A percentile compares a stretch with the other conserved stretches of the same genome.
These are phyloP conservation scores for Drosophila nasuta DNA, from an alignment of 1,140 invertebrate genomes.

Conservation along the genomic window DNA sequence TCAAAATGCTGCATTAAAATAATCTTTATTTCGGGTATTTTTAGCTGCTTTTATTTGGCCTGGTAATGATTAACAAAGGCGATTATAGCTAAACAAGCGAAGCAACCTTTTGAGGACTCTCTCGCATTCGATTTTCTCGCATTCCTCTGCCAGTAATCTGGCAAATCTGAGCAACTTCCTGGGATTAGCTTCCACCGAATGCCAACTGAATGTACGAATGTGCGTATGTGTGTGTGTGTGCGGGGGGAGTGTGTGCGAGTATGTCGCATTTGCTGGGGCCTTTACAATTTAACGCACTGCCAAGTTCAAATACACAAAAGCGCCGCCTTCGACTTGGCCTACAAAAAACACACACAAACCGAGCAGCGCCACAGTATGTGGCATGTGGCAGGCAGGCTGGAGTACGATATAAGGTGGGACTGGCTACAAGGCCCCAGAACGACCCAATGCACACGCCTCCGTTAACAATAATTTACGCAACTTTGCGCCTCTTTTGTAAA, in stretches of 20 bases:
- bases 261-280: conserved; percentile 61
- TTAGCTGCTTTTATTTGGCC: conserved; percentile 43
- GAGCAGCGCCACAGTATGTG: conserved; percentile 10
- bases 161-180: conserved; percentile 71
- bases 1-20: conserved; percentile 78
- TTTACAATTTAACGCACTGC: conserved; percentile 83
- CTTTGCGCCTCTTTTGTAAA: conserved; percentile 82
- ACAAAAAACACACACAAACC: conserved; percentile 45
- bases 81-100: conserved; percentile 20
- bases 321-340: conserved; percentile 47
- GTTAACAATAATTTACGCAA: conserved; percentile 83
- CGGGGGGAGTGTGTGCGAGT: conserved; percentile 36
- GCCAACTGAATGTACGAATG: conserved; percentile 35
- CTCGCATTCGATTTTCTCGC: conserved; percentile 54
- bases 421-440: conserved; percentile 11
- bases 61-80: conserved; percentile 43
- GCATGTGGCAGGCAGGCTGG: too few species aligned
- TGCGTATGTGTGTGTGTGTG: conserved; percentile 26
- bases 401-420: conserved; percentile 14
- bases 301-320: conserved; percentile 83
- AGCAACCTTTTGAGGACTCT: conserved; percentile 32
- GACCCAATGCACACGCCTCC: conserved; percentile 68
- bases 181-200: conserved; percentile 71
- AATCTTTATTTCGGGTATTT: conserved; percentile 68
- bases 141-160: conserved; percentile 64